A percentile compares a stretch with the other conserved stretches of the same genome.
Evolutionary conservation across 2,797 vertebrate genomes (phyloP).

Genomic region (Chiroxiphia lanceolata): DNA sequence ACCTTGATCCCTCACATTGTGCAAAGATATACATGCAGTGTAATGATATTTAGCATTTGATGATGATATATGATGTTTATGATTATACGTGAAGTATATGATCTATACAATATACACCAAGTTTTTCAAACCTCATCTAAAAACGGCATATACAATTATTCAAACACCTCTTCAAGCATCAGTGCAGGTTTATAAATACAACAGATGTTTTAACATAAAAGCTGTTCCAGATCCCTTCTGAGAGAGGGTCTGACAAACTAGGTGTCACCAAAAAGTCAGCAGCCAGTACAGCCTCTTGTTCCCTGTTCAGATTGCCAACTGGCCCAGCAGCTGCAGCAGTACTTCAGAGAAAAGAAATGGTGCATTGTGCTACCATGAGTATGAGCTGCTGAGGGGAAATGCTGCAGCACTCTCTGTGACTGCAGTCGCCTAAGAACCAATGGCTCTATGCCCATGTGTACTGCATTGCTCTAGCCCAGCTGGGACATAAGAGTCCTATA

Average conservation of each 20-base stretch:
- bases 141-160: background rate
- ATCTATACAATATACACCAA: background rate
- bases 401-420: background rate
- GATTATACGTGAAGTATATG: background rate
- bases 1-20: background rate
- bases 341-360: background rate
- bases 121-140: background rate
- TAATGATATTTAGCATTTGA: background rate
- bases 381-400: fast-evolving
- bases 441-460: background rate
- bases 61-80: background rate
- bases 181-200: background rate
- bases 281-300: background rate
- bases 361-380: background rate
- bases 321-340: background rate
- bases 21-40: background rate
- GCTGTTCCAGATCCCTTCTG: background rate
- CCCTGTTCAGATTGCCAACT: background rate
- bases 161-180: background rate
- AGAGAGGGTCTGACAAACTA: background rate
- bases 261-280: background rate
- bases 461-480: background rate
- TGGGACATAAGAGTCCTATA: background rate
- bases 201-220: background rate
- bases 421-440: background rate